Evolutionary conservation across 2,888 invertebrate species (phyloP).

Genomic region (Abrostola triplasia): DNA sequence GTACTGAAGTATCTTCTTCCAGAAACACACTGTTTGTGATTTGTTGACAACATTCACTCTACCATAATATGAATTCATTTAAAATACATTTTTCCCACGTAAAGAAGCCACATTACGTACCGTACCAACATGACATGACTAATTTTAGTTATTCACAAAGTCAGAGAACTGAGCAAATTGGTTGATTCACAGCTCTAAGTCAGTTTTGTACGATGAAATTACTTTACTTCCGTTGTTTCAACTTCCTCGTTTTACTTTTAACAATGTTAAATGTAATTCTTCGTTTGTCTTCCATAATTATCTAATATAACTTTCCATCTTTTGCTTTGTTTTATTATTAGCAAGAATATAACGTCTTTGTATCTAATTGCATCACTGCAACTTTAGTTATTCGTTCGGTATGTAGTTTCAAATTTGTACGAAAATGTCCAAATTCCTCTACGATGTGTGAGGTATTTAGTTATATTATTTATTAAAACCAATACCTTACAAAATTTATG

Average conservation of each 20-base stretch:
- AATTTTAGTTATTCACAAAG: slow-evolving; percentile 18
- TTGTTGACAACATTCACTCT: background rate
- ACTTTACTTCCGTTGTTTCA: slow-evolving; percentile 14
- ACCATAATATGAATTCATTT: background rate
- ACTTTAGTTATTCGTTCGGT: background rate
- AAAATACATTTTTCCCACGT: background rate
- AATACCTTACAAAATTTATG: too few relatives aligned
- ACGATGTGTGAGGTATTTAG: too few relatives aligned
- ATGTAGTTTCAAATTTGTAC: background rate
- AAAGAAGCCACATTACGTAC: slow-evolving; percentile 1
- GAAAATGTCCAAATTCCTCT: background rate
- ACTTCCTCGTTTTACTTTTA: slow-evolving; percentile 10
- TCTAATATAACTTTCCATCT: slow-evolving; percentile 4
- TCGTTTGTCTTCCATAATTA: slow-evolving; percentile 9
- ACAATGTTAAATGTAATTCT: slow-evolving; percentile 18
- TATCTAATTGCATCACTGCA: too few relatives aligned
- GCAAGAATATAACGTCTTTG: background rate
- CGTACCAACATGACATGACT: background rate
- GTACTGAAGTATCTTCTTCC: too few relatives aligned
- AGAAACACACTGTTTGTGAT: too few relatives aligned
- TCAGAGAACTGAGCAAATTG: slow-evolving; percentile 20
- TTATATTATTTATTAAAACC: too few relatives aligned
- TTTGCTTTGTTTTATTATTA: background rate
- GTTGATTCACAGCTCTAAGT: slow-evolving; percentile 5
- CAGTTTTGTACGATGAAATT: slow-evolving; percentile 2